A percentile compares a stretch with the other conserved stretches of the same genome.
phyloP scores from a whole-genome alignment of 2,888 invertebrate species.

The Polia nebulosa region DNA sequence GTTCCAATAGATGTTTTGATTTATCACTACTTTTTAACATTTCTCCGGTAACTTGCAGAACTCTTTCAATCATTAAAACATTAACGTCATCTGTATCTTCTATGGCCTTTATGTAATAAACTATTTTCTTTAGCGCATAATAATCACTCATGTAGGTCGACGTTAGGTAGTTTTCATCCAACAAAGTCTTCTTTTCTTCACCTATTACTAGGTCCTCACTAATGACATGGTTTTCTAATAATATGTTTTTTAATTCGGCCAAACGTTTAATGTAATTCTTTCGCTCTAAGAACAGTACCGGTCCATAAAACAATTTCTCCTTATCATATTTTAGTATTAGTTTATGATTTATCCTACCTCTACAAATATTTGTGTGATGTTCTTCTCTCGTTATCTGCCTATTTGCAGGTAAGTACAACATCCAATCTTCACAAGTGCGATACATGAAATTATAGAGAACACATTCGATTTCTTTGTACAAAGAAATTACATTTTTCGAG shows the following conservation, averaged over 20 bases:
- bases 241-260: slow-evolving; percentile 14
- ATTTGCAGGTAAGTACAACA: slow-evolving; percentile 34
- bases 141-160: slow-evolving; percentile 26
- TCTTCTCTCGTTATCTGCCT: background rate
- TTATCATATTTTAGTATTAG: slow-evolving; percentile 5
- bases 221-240: slow-evolving; percentile 13
- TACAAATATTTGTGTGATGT: background rate
- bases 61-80: slow-evolving; percentile 46
- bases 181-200: background rate
- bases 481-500: background rate
- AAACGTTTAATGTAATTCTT: slow-evolving; percentile 22
- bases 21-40: slow-evolving; percentile 31
- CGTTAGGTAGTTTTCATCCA: slow-evolving; percentile 20
- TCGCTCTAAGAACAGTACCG: slow-evolving; percentile 43
- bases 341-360: background rate
- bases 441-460: slow-evolving; percentile 52
- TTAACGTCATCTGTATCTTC: background rate
- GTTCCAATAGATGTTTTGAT: slow-evolving; percentile 17
- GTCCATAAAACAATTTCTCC: slow-evolving; percentile 21
- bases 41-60: slow-evolving; percentile 51
- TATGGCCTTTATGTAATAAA: slow-evolving; percentile 29
- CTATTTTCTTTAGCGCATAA: slow-evolving; percentile 42
- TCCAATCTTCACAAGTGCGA: slow-evolving; percentile 48
- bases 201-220: background rate
- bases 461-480: slow-evolving; percentile 46